Evolutionary conservation across 2,888 invertebrate genomes (phyloP).

Genomic region (Diaprepes abbreviatus): DNA sequence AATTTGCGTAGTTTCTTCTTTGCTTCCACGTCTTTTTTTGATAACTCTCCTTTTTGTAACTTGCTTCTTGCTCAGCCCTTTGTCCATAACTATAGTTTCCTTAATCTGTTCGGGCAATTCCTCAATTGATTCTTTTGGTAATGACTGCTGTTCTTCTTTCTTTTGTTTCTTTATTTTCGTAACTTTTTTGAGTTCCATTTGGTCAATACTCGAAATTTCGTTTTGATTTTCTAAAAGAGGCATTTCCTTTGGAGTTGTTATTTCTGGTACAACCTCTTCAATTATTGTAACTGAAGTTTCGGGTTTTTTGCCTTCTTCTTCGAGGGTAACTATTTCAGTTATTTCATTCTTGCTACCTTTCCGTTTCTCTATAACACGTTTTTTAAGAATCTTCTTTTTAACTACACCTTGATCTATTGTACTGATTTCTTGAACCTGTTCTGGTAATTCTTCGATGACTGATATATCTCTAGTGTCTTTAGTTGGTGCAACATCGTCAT

Average conservation of each 20-base stretch:
- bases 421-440: slow-evolving; percentile 62
- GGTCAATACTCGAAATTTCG: slow-evolving; percentile 54
- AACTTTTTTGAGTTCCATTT: slow-evolving; percentile 54
- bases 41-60: slow-evolving; percentile 55
- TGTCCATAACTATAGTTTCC: slow-evolving; percentile 62
- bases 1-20: slow-evolving; percentile 56
- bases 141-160: slow-evolving; percentile 59
- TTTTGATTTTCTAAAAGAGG: slow-evolving; percentile 63
- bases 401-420: slow-evolving; percentile 59
- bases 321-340: slow-evolving; percentile 62
- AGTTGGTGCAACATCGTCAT: slow-evolving; percentile 59
- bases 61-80: slow-evolving; percentile 55
- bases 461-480: slow-evolving; percentile 53
- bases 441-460: slow-evolving; percentile 54
- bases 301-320: slow-evolving; percentile 65
- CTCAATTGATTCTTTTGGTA: slow-evolving; percentile 63
- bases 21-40: slow-evolving; percentile 54
- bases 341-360: slow-evolving; percentile 61
- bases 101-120: slow-evolving; percentile 61
- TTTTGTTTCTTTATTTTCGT: slow-evolving; percentile 52
- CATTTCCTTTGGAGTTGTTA: slow-evolving; percentile 49
- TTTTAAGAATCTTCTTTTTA: slow-evolving; percentile 55
- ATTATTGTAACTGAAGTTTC: slow-evolving; percentile 54
- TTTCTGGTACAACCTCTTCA: slow-evolving; percentile 51
- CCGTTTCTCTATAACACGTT: slow-evolving; percentile 65